These are phyloP conservation scores for Laspeyria flexula DNA, from an alignment of 2,888 invertebrate species.

Conservation along the genomic window DNA sequence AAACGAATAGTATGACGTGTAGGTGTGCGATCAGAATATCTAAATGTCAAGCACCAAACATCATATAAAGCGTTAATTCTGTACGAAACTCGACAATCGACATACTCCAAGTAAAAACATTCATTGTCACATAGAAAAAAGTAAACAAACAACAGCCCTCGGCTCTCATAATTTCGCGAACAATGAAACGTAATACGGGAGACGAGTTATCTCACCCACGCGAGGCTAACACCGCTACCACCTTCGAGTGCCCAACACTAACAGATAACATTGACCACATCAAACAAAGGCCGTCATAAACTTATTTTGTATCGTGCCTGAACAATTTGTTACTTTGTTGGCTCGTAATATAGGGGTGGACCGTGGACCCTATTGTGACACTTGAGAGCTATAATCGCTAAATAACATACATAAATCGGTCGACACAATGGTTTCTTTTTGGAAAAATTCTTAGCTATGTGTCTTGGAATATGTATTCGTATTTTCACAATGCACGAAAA, in stretches of 20 bases:
- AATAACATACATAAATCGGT: constrained; percentile 45
- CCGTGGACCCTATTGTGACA: constrained; percentile 38
- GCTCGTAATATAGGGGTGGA: constrained; percentile 42
- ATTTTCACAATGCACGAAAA: too few species aligned
- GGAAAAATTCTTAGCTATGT: neutral
- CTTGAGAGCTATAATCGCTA: constrained; percentile 36
- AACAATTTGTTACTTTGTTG: constrained; percentile 70
- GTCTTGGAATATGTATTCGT: neutral
- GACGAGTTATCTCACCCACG: constrained; percentile 70
- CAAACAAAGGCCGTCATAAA: constrained; percentile 75
- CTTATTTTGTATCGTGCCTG: constrained; percentile 76
- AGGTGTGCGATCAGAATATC: too few species aligned
- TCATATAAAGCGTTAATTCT: constrained; percentile 16
- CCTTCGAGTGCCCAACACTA: constrained; percentile 66
- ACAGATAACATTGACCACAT: constrained; percentile 74
- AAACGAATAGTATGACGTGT: too few species aligned
- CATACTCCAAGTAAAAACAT: constrained; percentile 59
- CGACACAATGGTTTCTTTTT: neutral
- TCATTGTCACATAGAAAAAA: constrained; percentile 73
- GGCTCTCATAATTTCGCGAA: constrained; percentile 72
- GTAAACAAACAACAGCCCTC: constrained; percentile 72
- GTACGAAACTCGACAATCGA: constrained; percentile 25
- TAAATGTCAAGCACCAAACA: neutral
- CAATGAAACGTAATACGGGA: constrained; percentile 73
- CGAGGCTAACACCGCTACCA: constrained; percentile 56